Evolutionary conservation across 2,797 vertebrate species (phyloP).

Genomic region (Typhlichthys eigenmanni): DNA sequence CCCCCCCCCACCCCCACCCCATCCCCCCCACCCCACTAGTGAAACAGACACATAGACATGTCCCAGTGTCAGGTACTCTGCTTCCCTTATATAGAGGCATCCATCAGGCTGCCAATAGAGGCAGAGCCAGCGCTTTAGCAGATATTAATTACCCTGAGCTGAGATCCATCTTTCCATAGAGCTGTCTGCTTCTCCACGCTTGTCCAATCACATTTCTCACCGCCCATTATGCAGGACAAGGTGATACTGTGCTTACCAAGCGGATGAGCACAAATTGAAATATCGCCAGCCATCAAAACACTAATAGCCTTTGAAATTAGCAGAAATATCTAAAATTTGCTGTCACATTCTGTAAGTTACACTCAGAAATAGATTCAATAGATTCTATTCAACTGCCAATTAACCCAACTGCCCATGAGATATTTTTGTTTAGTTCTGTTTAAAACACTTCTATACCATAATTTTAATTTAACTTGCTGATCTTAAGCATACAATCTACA

Average conservation of each 20-base stretch:
- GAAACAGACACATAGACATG: conserved; percentile 50
- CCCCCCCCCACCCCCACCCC: background rate
- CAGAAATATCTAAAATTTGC: background rate
- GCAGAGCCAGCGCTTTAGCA: conserved; percentile 47
- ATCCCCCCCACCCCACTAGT: conserved; percentile 1
- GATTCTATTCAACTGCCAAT: too few species aligned
- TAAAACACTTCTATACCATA: background rate
- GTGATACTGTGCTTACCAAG: conserved; percentile 61
- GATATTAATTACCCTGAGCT: conserved; percentile 77
- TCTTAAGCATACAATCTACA: background rate
- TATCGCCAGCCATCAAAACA: conserved; percentile 49
- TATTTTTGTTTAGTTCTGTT: background rate
- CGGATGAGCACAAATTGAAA: conserved; percentile 70
- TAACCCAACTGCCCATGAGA: conserved; percentile 6
- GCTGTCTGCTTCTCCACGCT: conserved; percentile 68
- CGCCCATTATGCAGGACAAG: conserved; percentile 72
- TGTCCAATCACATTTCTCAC: conserved; percentile 77
- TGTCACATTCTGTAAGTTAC: background rate
- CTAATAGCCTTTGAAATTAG: conserved; percentile 20
- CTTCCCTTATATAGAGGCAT: conserved; percentile 64
- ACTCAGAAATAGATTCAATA: conserved; percentile 4
- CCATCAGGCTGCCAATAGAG: conserved; percentile 66
- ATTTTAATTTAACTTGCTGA: background rate
- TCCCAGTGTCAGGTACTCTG: conserved; percentile 36
- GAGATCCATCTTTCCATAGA: conserved; percentile 60